Conservation (phyloP, 2,797 vertebrate species). For the Phyllotis vaccarum region DNA sequence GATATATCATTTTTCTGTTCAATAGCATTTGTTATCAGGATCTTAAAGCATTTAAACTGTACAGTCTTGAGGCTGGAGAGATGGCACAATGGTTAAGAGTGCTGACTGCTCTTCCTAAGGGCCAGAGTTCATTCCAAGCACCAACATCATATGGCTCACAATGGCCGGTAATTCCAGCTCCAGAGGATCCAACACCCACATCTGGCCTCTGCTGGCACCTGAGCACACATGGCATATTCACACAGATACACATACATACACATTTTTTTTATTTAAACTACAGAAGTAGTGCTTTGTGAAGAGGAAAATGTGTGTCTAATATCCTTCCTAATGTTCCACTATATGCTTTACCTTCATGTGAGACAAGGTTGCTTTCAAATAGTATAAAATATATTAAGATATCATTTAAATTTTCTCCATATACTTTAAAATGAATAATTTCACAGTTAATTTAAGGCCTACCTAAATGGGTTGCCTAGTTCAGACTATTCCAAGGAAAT, state of each 20-base stretch:
- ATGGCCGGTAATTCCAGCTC: neutral
- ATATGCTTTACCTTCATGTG: conserved; percentile 2
- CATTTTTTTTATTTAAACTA: neutral
- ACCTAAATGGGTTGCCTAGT: neutral
- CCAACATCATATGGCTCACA: neutral
- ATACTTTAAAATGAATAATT: conserved; percentile 15
- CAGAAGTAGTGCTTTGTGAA: neutral
- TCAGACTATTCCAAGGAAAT: neutral
- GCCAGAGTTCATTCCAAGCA: neutral
- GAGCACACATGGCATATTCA: neutral
- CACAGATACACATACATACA: neutral
- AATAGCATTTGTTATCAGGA: neutral
- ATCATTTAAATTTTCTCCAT: conserved; percentile 33
- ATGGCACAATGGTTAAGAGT: neutral
- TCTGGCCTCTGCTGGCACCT: neutral
- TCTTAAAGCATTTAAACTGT: conserved; percentile 24
- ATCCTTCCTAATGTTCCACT: neutral
- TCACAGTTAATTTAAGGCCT: conserved; percentile 17
- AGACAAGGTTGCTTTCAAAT: conserved; percentile 25
- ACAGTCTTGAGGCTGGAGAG: neutral
- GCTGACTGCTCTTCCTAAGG: neutral
- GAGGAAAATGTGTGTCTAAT: neutral
- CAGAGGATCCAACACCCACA: neutral
- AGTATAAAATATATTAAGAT: neutral
- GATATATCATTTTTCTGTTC: neutral